A percentile compares a stretch with the other conserved stretches of the same genome.
Conservation (phyloP, 2,888 invertebrate species). For the Phorcus lineatus region DNA sequence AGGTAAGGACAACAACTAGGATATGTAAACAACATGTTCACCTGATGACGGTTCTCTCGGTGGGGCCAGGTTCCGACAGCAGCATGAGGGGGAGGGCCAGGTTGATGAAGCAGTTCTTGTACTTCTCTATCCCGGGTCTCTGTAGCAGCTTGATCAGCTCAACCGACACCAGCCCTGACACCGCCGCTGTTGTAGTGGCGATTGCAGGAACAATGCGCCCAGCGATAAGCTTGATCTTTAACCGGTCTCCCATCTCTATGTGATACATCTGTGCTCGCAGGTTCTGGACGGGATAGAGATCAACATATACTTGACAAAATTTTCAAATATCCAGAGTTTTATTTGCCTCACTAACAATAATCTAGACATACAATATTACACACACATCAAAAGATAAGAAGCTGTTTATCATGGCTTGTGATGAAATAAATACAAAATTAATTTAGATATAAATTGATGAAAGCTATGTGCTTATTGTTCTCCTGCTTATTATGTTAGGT, state of each 20-base stretch:
- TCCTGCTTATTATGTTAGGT: too few species aligned
- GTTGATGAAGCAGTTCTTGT: constrained; percentile 74
- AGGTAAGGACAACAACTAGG: too few species aligned
- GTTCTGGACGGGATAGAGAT: constrained; percentile 60
- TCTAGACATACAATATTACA: too few species aligned
- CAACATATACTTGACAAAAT: neutral
- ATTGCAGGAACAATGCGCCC: constrained; percentile 76
- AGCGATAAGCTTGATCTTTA: constrained; percentile 74
- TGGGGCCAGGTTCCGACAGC: constrained; percentile 73
- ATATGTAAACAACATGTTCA: too few species aligned
- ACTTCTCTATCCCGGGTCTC: constrained; percentile 59
- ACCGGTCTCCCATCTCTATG: constrained; percentile 71
- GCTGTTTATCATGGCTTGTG: too few species aligned
- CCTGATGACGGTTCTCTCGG: constrained; percentile 63
- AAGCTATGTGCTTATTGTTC: too few species aligned
- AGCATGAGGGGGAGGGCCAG: constrained; percentile 73
- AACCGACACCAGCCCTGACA: constrained; percentile 74
- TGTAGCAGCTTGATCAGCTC: constrained; percentile 72
- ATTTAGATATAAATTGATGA: too few species aligned
- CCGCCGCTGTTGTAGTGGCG: constrained; percentile 76
- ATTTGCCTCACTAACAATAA: too few species aligned
- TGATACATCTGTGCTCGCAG: constrained; percentile 74
- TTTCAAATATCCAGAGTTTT: too few species aligned
- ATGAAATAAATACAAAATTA: too few species aligned
- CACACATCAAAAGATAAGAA: too few species aligned